Percentiles rank a stretch among this genome's conserved stretches.
Conservation (phyloP, 92 coral and sea anemone species). For the Zoanthus sansibaricus region DNA sequence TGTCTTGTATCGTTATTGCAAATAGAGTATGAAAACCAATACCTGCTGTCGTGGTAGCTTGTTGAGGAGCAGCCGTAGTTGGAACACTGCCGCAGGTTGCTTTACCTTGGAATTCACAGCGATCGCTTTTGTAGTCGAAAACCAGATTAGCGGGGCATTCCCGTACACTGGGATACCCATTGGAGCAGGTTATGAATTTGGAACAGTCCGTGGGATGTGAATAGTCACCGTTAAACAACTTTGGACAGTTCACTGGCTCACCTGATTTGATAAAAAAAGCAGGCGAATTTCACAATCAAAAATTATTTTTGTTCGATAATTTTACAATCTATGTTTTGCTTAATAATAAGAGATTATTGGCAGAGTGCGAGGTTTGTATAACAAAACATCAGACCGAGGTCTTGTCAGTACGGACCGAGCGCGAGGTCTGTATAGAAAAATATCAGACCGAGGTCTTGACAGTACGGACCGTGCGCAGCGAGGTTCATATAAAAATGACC, state of each 20-base stretch:
- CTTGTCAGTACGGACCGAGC: too few relatives aligned
- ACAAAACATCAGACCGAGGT: too few relatives aligned
- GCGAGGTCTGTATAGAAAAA: too few relatives aligned
- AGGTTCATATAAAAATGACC: too few relatives aligned
- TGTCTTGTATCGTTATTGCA: too few relatives aligned
- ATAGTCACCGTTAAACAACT: conserved; percentile 15
- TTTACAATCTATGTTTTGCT: too few relatives aligned
- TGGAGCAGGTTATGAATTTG: conserved; percentile 10
- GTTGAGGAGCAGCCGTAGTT: not conserved
- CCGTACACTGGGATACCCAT: not conserved
- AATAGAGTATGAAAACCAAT: not conserved
- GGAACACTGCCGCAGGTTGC: conserved; percentile 1
- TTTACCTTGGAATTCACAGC: not conserved
- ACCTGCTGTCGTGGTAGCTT: not conserved
- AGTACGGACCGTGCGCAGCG: too few relatives aligned
- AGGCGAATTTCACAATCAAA: not conserved
- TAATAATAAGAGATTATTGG: too few relatives aligned
- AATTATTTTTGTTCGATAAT: too few relatives aligned
- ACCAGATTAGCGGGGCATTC: not conserved
- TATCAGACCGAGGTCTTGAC: too few relatives aligned
- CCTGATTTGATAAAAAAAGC: not conserved
- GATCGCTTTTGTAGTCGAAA: conserved; percentile 3
- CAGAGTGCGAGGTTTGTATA: too few relatives aligned
- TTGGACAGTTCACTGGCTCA: conserved; percentile 4
- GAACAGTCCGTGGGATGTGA: conserved; percentile 20